Evolutionary conservation across 2,113 vertebrate genomes (phyloP).

Genomic region (Phalacrocorax pelagicus): DNA sequence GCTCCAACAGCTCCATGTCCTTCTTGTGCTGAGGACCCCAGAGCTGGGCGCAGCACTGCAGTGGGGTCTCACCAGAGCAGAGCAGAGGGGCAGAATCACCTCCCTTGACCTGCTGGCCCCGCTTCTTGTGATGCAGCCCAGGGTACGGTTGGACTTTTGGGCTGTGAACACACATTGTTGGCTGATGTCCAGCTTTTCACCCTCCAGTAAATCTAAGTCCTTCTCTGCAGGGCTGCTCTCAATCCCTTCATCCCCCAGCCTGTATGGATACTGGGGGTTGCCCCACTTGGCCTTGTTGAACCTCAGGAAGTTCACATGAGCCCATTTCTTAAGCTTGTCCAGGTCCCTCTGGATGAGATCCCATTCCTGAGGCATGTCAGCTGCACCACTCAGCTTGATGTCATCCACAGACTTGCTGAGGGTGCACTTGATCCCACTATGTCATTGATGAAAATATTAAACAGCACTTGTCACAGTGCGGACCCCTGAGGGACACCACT

Average conservation of each 20-base stretch:
- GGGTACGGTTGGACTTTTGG: not conserved
- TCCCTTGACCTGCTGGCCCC: not conserved
- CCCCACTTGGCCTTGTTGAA: not conserved
- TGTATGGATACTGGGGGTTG: not conserved
- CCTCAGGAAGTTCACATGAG: not conserved
- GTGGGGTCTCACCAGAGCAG: not conserved
- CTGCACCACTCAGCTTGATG: not conserved
- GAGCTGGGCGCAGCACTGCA: not conserved
- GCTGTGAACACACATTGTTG: not conserved
- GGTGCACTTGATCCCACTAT: not conserved
- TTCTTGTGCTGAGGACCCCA: not conserved
- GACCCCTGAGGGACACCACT: not conserved
- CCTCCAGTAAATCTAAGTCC: not conserved
- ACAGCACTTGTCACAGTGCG: accelerated
- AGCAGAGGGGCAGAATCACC: not conserved
- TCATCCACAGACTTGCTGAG: not conserved
- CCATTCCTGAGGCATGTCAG: accelerated
- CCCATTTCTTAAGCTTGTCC: accelerated
- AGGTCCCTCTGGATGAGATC: too few species aligned
- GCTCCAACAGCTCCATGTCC: not conserved
- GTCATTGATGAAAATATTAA: not conserved
- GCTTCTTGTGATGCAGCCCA: too few species aligned
- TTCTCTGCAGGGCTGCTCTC: not conserved
- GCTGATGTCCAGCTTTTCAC: not conserved
- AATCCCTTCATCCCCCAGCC: not conserved